Conservation (phyloP, 2,113 vertebrate species). For the Anas platyrhynchos region DNA sequence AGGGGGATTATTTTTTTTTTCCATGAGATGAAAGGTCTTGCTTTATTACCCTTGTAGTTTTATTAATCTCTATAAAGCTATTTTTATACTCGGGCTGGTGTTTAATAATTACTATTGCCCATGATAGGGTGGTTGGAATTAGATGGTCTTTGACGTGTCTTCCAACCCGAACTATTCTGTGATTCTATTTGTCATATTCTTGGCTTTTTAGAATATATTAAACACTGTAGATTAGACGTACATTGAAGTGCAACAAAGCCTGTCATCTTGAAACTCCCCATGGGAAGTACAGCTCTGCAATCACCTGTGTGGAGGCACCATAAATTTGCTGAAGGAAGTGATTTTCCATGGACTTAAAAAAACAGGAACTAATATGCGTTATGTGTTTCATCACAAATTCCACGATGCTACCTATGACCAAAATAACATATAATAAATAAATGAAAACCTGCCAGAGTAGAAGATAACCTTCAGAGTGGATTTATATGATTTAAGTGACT, state of each 20-base stretch:
- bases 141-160: no score
- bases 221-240: neutral
- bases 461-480: neutral
- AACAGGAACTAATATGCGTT: neutral
- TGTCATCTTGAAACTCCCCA: neutral
- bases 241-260: neutral
- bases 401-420: neutral
- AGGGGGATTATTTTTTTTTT: neutral
- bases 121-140: no score
- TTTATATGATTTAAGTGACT: neutral
- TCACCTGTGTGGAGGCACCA: neutral
- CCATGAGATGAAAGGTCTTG: neutral
- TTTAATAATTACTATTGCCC: neutral
- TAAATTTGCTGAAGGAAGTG: neutral
- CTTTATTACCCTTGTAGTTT: slow-evolving; percentile 21
- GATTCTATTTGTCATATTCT: neutral
- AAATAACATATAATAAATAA: neutral
- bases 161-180: no score
- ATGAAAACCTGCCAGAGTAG: neutral
- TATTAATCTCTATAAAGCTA: neutral
- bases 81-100: neutral
- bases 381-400: neutral
- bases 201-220: neutral
- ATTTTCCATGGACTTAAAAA: neutral
- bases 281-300: neutral